These are phyloP conservation scores for Hydropsyche tenuis DNA, from an alignment of 1,140 invertebrate species.

Conservation along the genomic window DNA sequence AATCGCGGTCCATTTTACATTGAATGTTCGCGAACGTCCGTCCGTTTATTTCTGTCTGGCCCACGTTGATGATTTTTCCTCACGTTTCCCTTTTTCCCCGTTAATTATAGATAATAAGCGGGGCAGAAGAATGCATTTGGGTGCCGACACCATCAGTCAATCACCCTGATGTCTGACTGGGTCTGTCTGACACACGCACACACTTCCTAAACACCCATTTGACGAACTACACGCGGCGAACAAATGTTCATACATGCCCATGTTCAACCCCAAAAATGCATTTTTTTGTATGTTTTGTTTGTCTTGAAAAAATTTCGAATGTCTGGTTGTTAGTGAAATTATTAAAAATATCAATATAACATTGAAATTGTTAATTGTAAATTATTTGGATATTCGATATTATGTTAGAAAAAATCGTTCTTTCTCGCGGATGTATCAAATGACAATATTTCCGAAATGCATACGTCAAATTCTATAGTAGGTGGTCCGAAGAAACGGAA, in stretches of 20 bases:
- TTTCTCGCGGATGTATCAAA: neutral
- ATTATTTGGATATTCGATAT: neutral
- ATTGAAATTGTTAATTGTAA: neutral
- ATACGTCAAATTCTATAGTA: neutral
- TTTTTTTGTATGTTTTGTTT: too few species aligned
- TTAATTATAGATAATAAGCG: constrained; percentile 27
- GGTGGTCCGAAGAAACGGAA: constrained; percentile 2
- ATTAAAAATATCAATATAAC: neutral
- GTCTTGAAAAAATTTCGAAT: too few species aligned
- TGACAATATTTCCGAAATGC: neutral
- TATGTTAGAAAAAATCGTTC: neutral
- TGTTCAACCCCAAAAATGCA: neutral
- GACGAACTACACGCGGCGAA: constrained; percentile 25
- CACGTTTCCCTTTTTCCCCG: neutral
- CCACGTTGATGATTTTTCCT: neutral
- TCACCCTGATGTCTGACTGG: constrained; percentile 13
- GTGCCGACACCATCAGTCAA: constrained; percentile 34
- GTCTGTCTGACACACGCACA: neutral
- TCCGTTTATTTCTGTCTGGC: neutral
- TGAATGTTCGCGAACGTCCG: too few species aligned
- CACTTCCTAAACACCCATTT: constrained; percentile 17
- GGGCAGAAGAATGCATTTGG: constrained; percentile 26
- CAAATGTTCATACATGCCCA: constrained; percentile 7
- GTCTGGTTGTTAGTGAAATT: neutral
- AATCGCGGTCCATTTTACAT: too few species aligned